phyloP scores from a whole-genome alignment of 1,140 invertebrate species.

The Megalonaias nervosa region DNA sequence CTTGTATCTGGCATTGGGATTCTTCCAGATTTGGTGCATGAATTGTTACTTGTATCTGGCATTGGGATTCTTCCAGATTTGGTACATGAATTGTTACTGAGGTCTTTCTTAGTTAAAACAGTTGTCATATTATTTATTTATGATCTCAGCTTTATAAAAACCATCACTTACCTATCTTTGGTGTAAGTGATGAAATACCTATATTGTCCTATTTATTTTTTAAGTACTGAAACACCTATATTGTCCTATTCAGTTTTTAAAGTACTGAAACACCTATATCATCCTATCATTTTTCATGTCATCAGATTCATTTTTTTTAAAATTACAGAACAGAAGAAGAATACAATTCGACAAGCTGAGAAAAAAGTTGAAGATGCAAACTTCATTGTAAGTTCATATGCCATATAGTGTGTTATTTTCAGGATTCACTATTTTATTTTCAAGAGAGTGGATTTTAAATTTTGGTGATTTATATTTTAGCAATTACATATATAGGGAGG shows the following conservation, averaged over 20 bases:
- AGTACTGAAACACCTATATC: not conserved
- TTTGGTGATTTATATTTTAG: not conserved
- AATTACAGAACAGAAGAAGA: slow-evolving; percentile 65
- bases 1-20: not conserved
- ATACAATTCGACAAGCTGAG: slow-evolving; percentile 56
- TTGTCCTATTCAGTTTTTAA: not conserved
- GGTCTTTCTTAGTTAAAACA: not conserved
- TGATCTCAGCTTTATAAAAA: not conserved
- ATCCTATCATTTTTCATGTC: not conserved
- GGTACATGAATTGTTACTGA: not conserved
- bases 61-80: not conserved
- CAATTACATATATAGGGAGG: too few relatives aligned
- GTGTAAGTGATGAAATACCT: not conserved
- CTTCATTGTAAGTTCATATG: slow-evolving; percentile 48
- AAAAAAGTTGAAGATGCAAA: slow-evolving; percentile 68
- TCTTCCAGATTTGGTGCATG: too few relatives aligned
- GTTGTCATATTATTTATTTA: not conserved
- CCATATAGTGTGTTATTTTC: not conserved
- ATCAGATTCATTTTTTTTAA: not conserved
- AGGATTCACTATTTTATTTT: not conserved
- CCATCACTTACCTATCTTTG: not conserved
- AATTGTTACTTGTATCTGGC: not conserved
- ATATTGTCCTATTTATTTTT: not conserved
- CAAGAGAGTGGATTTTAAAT: not conserved
- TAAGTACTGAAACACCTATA: not conserved